Base-by-base conservation (phyloP, 2,888 invertebrate genomes). In the Melolontha melolontha region DNA sequence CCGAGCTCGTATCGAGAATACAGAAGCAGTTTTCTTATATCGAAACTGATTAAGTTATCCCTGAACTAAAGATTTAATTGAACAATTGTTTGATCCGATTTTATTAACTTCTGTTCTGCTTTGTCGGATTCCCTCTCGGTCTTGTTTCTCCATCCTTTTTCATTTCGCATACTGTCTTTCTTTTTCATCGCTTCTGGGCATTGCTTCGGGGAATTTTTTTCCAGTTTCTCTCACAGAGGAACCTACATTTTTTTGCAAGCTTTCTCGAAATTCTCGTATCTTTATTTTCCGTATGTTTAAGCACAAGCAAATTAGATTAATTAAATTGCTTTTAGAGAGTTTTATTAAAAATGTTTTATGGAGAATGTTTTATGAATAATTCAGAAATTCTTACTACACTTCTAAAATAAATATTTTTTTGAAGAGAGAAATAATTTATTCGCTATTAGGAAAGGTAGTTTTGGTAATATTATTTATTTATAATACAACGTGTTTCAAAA, bases 51-150 rank as follows among this genome's bases (percentile, higher is more conserved):
- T 69, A 69, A 65, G 69, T 69, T 65, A 62, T 57, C 66, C 22
- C 59, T 34, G 39, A 66, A 64, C 69, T 77, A 75, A 77, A 77
- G 78, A 78, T 78, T 79, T 79, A 81, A 81, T 81, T 79, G 79
- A 77, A 79, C 80, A 78, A 80, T 79, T 80, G 81, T 80, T 80
- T 80, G 81, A 80, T 79, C 76, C 77, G 78, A 80, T 79, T 78
- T 77, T 77, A 79, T 80, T 79, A 80, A 77, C 78, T 79, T 79
- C 77, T 76, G 76, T 75, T 74, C 74, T 74, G 75, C 75, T 76
- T 75, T 77, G 39, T 40, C 74, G 74, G 72, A 74, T 73, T 73
- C 75, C 54, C 71, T 70, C 49, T 16, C 10, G 16, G 59, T 47
- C 47, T 16, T 62, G 11, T 49, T 22, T 49, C 16, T 47, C 29